Conservation (phyloP, 2,113 vertebrate genomes). For the Nestor notabilis region DNA sequence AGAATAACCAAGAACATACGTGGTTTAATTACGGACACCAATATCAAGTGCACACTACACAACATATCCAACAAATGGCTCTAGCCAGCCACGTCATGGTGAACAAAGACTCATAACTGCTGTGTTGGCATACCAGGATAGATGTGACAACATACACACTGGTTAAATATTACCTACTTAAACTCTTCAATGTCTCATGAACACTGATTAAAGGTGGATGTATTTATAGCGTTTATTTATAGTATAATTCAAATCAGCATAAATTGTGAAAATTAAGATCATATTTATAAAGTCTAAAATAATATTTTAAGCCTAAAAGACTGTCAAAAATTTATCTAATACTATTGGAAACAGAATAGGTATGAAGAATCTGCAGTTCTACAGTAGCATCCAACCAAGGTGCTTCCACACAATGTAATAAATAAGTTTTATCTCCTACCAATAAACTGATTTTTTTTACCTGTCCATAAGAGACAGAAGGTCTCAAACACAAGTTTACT, state of each 20-base stretch:
- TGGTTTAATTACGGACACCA: neutral
- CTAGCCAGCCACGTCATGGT: neutral
- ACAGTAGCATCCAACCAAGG: neutral
- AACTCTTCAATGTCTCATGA: neutral
- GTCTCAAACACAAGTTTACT: neutral
- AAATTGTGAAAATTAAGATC: neutral
- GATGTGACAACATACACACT: neutral
- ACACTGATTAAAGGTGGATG: neutral
- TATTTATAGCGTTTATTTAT: neutral
- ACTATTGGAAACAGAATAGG: neutral
- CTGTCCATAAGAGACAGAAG: neutral
- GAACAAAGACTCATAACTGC: neutral
- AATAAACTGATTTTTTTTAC: neutral
- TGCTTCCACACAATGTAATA: neutral
- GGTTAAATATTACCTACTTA: neutral
- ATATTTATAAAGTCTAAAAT: neutral
- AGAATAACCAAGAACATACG: neutral
- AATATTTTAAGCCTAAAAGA: neutral
- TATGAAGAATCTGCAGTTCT: neutral
- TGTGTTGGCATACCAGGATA: neutral
- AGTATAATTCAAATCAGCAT: neutral
- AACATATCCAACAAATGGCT: neutral
- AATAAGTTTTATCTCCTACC: neutral
- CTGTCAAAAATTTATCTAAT: neutral
- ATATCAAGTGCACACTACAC: neutral